phyloP scores from a whole-genome alignment of 2,888 invertebrate genomes.

The Prenolepis imparis region DNA sequence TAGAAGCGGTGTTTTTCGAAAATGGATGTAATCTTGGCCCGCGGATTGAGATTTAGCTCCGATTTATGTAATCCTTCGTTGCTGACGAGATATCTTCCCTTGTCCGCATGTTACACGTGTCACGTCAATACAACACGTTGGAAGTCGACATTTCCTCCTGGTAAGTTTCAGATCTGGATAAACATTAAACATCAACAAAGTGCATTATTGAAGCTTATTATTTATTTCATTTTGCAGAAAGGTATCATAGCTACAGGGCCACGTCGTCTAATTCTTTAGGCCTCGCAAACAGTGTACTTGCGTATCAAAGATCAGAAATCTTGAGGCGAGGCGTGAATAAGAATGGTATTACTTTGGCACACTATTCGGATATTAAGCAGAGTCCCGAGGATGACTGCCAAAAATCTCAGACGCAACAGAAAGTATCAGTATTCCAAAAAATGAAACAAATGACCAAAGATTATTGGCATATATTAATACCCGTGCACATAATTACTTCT shows the following conservation, averaged over 20 bases:
- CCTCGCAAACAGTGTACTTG: slow-evolving; percentile 49
- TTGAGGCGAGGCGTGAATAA: slow-evolving; percentile 40
- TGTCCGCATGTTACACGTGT: slow-evolving; percentile 66
- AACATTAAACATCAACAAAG: background rate
- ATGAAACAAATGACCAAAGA: slow-evolving; percentile 97
- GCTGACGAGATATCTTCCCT: slow-evolving; percentile 59
- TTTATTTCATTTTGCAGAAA: slow-evolving; percentile 66
- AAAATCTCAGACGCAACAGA: slow-evolving; percentile 72
- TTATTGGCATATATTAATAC: slow-evolving; percentile 98
- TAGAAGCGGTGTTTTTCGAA: slow-evolving; percentile 65
- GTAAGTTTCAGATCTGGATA: slow-evolving; percentile 59
- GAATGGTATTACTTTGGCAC: slow-evolving; percentile 37
- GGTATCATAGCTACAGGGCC: slow-evolving; percentile 56
- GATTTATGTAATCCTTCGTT: slow-evolving; percentile 62
- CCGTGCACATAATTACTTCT: slow-evolving; percentile 96
- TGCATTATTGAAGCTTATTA: background rate
- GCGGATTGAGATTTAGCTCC: slow-evolving; percentile 67
- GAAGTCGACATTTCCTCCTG: slow-evolving; percentile 57
- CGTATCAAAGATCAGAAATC: slow-evolving; percentile 21
- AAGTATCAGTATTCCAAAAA: slow-evolving; percentile 91
- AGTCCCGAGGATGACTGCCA: slow-evolving; percentile 2
- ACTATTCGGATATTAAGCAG: slow-evolving; percentile 58
- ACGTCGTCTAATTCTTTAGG: slow-evolving; percentile 57
- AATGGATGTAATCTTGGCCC: slow-evolving; percentile 76
- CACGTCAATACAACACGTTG: slow-evolving; percentile 64